Percentiles rank a stretch among this genome's conserved stretches.
phyloP scores from a whole-genome alignment of 2,113 vertebrate species.

The Nycticorax nycticorax region DNA sequence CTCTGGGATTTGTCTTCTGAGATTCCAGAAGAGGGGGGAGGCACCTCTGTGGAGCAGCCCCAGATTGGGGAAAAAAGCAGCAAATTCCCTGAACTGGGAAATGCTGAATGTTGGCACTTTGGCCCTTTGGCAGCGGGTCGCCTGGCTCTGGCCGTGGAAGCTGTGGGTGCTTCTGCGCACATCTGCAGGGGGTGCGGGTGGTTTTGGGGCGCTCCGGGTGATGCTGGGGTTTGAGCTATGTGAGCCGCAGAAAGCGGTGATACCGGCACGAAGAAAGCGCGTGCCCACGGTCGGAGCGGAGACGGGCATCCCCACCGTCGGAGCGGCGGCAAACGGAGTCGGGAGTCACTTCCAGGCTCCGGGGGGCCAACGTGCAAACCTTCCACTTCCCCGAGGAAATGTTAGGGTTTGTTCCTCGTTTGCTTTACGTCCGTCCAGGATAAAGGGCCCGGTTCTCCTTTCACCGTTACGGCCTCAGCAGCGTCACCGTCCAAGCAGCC shows the following conservation, averaged over 20 bases:
- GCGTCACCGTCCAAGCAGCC: neutral
- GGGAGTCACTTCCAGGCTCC: neutral
- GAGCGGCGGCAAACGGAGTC: neutral
- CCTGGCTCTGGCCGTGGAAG: neutral
- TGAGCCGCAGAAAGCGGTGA: neutral
- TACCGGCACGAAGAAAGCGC: neutral
- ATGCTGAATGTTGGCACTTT: neutral
- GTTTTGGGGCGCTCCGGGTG: neutral
- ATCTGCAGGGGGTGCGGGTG: neutral
- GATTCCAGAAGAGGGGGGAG: neutral
- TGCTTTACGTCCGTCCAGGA: neutral
- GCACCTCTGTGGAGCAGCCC: neutral
- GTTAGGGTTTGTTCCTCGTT: neutral
- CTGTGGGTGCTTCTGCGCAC: neutral
- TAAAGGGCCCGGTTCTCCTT: neutral
- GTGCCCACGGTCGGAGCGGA: neutral
- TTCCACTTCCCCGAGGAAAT: neutral
- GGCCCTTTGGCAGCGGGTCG: neutral
- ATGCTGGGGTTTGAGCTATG: neutral
- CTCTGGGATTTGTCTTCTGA: neutral
- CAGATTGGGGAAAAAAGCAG: neutral
- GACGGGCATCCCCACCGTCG: too few species aligned
- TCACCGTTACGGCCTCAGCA: neutral
- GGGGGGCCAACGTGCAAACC: neutral
- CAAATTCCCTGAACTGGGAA: neutral